phyloP scores from a whole-genome alignment of 2,888 invertebrate genomes.

The Sminthurides aquaticus region DNA sequence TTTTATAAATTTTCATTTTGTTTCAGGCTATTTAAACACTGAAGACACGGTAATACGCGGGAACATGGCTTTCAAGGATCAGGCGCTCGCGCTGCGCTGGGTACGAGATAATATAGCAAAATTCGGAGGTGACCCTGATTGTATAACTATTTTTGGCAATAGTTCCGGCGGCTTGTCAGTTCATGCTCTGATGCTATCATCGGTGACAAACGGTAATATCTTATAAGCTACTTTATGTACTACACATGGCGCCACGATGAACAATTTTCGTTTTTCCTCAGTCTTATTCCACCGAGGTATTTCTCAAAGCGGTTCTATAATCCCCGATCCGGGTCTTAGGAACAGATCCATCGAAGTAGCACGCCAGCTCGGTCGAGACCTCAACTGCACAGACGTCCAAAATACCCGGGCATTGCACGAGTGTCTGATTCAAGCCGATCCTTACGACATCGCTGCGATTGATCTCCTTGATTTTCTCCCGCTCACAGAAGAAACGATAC shows the following conservation, averaged over 20 bases:
- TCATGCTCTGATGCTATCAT: constrained; percentile 8
- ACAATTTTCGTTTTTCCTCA: background rate
- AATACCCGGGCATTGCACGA: constrained; percentile 8
- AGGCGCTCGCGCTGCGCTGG: constrained; percentile 15
- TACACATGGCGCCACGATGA: background rate
- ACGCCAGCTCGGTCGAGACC: background rate
- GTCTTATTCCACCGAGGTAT: constrained; percentile 7
- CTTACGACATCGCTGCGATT: background rate
- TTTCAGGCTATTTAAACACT: constrained; percentile 11
- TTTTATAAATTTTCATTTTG: background rate
- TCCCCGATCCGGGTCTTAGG: background rate
- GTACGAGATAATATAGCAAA: constrained; percentile 16
- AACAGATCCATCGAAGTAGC: background rate
- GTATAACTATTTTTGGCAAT: constrained; percentile 18
- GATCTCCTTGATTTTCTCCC: background rate
- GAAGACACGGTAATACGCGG: constrained; percentile 17
- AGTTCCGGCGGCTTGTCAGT: constrained; percentile 10
- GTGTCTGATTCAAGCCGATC: constrained; percentile 5
- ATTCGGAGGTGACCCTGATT: constrained; percentile 16
- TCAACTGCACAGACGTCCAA: constrained; percentile 13
- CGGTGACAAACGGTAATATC: background rate
- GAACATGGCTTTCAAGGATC: constrained; percentile 17
- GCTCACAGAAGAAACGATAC: constrained; percentile 2
- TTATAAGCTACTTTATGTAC: background rate
- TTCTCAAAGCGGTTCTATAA: constrained; percentile 7